Evolutionary conservation across 2,888 invertebrate genomes (phyloP).

Genomic region (Clostera curtula): DNA sequence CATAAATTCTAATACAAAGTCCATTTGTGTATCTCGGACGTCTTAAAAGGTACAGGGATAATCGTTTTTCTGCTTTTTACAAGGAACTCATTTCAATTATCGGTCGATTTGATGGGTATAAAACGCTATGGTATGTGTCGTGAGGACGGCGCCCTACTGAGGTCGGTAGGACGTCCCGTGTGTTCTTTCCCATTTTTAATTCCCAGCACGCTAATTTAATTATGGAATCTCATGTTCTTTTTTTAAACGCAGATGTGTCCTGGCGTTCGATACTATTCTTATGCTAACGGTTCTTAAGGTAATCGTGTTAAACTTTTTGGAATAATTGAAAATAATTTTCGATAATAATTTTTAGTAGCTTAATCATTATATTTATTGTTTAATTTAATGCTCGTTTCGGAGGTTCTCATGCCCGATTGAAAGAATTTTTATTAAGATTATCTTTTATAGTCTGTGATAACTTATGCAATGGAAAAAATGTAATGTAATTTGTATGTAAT

Average conservation of each 20-base stretch:
- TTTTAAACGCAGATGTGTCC: conserved; percentile 58
- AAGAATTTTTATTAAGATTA: conserved; percentile 25
- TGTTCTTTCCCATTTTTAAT: conserved; percentile 51
- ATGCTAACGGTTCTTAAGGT: conserved; percentile 43
- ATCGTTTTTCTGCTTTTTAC: conserved; percentile 74
- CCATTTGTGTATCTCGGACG: conserved; percentile 75
- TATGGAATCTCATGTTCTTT: conserved; percentile 48
- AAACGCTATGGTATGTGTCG: conserved; percentile 66
- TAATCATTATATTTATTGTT: conserved; percentile 22
- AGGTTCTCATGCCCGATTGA: conserved; percentile 20
- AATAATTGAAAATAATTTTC: conserved; percentile 17
- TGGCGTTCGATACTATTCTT: conserved; percentile 50
- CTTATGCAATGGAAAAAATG: conserved; percentile 29
- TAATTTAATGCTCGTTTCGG: conserved; percentile 15
- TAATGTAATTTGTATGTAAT: conserved; percentile 25
- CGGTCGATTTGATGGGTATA: conserved; percentile 69
- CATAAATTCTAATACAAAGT: conserved; percentile 75
- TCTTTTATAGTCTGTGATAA: no score
- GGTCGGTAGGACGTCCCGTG: conserved; percentile 52
- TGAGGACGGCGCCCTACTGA: conserved; percentile 61
- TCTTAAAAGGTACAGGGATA: conserved; percentile 73
- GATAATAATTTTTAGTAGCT: conserved; percentile 23
- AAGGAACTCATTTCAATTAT: conserved; percentile 76
- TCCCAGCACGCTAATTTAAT: conserved; percentile 71
- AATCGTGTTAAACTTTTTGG: conserved; percentile 23